Evolutionary conservation across 2,797 vertebrate genomes (phyloP), one percentile per base, ranked within the genome.

Genomic region (Momotus momota): DNA sequence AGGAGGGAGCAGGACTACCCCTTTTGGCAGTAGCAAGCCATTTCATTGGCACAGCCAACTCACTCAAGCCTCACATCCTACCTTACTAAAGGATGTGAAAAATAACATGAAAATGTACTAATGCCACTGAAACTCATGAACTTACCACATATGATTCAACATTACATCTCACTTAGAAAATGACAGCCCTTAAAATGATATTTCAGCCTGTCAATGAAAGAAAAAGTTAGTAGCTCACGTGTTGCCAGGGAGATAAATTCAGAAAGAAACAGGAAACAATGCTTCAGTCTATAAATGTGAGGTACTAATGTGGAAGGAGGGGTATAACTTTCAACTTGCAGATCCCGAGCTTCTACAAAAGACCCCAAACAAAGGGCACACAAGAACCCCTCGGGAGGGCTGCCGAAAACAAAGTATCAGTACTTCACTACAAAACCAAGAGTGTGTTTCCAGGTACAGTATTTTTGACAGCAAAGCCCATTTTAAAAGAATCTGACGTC

Each of bases 221-320:
- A 83, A 81, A 85, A 95, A 88, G 33, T 81, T 90, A 83, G 62
- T 38, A 60, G 9, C 46, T 91, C 21, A 38, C 62, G 29, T 73
- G 93, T 91, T 96, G 78, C 90, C 75, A 93, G 48, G 88, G 92
- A 89, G 88, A 96, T 94, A 93, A 93, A 94, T 91, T 87, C 85
- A 91, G 80, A 93, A 70, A 67, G 91, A 91, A 96, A 81, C 41
- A 81, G 80, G 66, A 96, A 94, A 96, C 82, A 94, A 91, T 90
- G 71, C 80, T 77, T 67, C 67, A 77, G 61, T 67, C 80, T 93
- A 65, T 84, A 88, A 94, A 92, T n/a, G 73, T 23, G 86, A 92
- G 40, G 77, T 73, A 75, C 90, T 95, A 95, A 92, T 83, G 81
- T 85, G 57, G 83, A 92, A 93, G 84, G 88, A 93, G 90, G 70